Evolutionary conservation across 2,113 vertebrate genomes (phyloP).

Genomic region (Ctenodactylus gundi): DNA sequence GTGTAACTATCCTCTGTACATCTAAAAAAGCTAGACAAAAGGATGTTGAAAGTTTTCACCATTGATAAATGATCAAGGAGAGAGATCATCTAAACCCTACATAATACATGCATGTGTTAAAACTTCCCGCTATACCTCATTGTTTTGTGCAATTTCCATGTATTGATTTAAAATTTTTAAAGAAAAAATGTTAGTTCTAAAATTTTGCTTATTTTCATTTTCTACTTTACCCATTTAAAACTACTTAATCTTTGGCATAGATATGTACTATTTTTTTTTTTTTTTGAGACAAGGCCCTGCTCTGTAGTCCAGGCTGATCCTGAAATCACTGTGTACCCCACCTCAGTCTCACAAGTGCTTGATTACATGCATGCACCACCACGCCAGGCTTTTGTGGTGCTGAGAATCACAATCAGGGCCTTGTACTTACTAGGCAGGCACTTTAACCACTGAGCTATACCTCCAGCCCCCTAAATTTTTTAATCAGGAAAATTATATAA

Average conservation of each 20-base stretch:
- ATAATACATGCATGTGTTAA: not conserved
- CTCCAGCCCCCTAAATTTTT: too few relatives aligned
- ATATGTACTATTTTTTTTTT: too few relatives aligned
- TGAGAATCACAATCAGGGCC: too few relatives aligned
- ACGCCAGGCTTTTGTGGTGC: too few relatives aligned
- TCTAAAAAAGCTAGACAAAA: not conserved
- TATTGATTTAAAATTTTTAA: not conserved
- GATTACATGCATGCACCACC: too few relatives aligned
- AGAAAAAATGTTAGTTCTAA: not conserved
- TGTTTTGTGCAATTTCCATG: not conserved
- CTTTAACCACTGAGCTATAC: too few relatives aligned
- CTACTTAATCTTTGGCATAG: not conserved
- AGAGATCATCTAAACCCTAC: not conserved
- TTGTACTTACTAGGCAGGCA: too few relatives aligned
- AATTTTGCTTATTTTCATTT: conserved; percentile 8
- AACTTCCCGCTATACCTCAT: not conserved
- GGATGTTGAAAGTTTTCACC: not conserved
- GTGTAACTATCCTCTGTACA: not conserved
- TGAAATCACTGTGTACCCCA: too few relatives aligned
- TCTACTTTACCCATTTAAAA: not conserved
- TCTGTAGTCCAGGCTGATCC: too few relatives aligned
- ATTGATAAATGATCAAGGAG: not conserved
- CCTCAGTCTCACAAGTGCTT: too few relatives aligned
- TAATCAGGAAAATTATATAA: not conserved
- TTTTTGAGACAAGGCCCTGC: too few relatives aligned